phyloP scores from a whole-genome alignment of 2,888 invertebrate genomes.

The Hydriomena furcata region DNA sequence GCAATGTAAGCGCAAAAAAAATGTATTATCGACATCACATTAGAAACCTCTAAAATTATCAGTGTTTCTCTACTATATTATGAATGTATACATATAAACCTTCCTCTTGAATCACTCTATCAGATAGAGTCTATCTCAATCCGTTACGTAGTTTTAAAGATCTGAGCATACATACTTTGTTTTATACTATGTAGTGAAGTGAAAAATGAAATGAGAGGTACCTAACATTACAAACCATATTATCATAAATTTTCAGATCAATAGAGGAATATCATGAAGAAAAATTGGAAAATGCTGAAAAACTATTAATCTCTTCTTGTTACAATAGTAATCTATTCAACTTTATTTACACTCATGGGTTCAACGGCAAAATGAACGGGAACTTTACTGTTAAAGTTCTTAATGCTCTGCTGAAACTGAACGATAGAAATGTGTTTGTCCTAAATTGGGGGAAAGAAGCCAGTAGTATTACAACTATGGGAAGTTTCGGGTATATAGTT shows the following conservation, averaged over 20 bases:
- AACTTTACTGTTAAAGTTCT: conserved; percentile 13
- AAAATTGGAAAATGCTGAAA: conserved; percentile 8
- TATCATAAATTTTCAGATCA: conserved; percentile 1
- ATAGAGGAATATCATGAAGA: conserved; percentile 3
- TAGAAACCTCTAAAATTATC: too few species aligned
- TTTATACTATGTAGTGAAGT: too few species aligned
- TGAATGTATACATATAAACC: too few species aligned
- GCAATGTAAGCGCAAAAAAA: too few species aligned
- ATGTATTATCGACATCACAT: too few species aligned
- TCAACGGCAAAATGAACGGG: background rate
- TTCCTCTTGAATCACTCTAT: too few species aligned
- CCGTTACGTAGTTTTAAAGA: too few species aligned
- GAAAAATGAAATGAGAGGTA: too few species aligned
- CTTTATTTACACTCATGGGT: conserved; percentile 25
- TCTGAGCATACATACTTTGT: too few species aligned
- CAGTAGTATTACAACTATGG: conserved; percentile 4
- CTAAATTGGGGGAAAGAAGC: conserved; percentile 34
- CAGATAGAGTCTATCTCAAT: too few species aligned
- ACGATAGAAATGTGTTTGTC: conserved; percentile 22
- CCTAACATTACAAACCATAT: too few species aligned
- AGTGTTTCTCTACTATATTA: too few species aligned
- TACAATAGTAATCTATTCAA: conserved; percentile 8
- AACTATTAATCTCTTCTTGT: conserved; percentile 3
- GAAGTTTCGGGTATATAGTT: background rate
- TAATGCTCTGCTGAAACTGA: background rate